Conservation (phyloP, 2,888 invertebrate species). For the Anthrax anthrax region DNA sequence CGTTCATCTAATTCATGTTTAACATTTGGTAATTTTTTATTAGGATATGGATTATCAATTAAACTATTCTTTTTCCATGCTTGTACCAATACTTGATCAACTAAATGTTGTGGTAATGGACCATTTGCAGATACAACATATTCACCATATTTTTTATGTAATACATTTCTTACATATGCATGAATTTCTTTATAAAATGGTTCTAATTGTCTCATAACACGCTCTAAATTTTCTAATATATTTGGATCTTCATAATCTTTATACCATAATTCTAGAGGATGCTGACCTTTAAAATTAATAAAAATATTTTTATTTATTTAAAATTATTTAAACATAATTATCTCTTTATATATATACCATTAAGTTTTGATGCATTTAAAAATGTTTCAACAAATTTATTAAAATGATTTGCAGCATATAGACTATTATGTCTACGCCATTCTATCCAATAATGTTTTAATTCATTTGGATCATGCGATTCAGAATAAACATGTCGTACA, state of each 20-base stretch:
- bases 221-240: constrained; percentile 25
- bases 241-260: constrained; percentile 21
- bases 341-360: constrained; percentile 15
- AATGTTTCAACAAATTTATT: constrained; percentile 24
- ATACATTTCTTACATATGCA: constrained; percentile 58
- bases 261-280: constrained; percentile 23
- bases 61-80: constrained; percentile 24
- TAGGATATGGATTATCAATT: constrained; percentile 55
- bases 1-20: not conserved
- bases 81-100: constrained; percentile 39
- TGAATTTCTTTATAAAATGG: constrained; percentile 74
- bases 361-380: constrained; percentile 22
- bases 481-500: constrained; percentile 23
- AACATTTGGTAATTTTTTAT: constrained; percentile 53
- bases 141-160: constrained; percentile 54
- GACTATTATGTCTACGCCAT: constrained; percentile 25
- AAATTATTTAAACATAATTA: not conserved
- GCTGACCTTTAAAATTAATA: not conserved
- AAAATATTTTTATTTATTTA: too few relatives aligned
- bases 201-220: constrained; percentile 53
- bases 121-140: constrained; percentile 44
- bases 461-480: constrained; percentile 23
- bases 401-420: constrained; percentile 27
- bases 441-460: constrained; percentile 27
- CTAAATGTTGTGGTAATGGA: constrained; percentile 61